phyloP scores from a whole-genome alignment of 2,113 vertebrate genomes.

The Parus major region DNA sequence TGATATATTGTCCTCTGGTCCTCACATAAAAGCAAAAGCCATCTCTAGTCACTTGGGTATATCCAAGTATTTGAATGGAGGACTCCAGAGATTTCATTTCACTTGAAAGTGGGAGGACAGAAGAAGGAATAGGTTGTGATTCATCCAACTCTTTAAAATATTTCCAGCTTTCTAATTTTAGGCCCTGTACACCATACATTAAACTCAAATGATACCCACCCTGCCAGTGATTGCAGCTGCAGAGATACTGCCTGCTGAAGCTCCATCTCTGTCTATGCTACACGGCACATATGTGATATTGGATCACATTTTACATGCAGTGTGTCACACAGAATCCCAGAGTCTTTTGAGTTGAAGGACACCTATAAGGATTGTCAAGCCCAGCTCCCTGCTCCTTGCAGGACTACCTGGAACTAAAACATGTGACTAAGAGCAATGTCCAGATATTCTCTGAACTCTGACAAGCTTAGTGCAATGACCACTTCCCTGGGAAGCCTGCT shows the following conservation, averaged over 20 bases:
- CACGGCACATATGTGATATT: neutral
- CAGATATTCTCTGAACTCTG: neutral
- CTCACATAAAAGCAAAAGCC: neutral
- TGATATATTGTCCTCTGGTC: neutral
- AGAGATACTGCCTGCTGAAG: neutral
- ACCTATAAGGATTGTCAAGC: neutral
- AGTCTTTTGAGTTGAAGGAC: neutral
- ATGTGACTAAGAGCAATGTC: neutral
- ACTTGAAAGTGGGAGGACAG: neutral
- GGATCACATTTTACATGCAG: neutral
- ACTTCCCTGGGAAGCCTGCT: neutral
- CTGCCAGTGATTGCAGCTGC: neutral
- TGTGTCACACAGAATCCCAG: neutral
- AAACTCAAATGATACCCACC: neutral
- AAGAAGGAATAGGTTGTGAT: neutral
- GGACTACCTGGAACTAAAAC: neutral
- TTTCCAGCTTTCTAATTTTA: constrained; percentile 12
- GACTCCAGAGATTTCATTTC: neutral
- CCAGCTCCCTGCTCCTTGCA: neutral
- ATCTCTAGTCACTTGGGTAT: neutral
- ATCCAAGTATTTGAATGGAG: neutral
- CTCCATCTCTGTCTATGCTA: neutral
- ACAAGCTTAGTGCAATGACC: neutral
- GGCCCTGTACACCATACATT: neutral
- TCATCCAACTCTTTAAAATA: neutral